Evolutionary conservation across 1,140 invertebrate genomes (phyloP), one percentile per base, ranked within the genome.

Genomic region (Saccostrea glomerata): DNA sequence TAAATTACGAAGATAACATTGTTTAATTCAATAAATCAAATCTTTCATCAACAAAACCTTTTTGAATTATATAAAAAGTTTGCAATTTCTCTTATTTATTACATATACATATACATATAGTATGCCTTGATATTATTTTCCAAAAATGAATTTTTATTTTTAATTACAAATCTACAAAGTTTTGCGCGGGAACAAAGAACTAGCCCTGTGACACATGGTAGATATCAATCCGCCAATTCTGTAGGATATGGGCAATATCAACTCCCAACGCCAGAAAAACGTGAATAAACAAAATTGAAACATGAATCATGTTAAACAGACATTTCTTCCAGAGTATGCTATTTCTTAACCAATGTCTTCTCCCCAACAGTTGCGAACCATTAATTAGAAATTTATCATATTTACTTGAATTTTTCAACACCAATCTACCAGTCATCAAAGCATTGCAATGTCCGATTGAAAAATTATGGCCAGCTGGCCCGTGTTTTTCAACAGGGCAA

Each of bases 371-470:
- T 77, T 77, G 70, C 12, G 23, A 77, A 77, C 30, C 70, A 77
- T 77, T 30, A 77, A 77, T 77, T 77, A 30, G 70, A 77, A 36
- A 77, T 77, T 77, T 77, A 77, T 77, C 70, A 77, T 77, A 77
- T 77, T 77, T 77, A 40, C 70, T 77, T 13, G 25, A 77, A 77
- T 77, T 77, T 77, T 77, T 77, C 70, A 77, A 77, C 70, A 77
- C 70, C 70, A 77, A 77, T 30, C 70, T 77, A 77, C 70, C 70
- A 77, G 30, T 77, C 70, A 77, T 77, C 70, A 77, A 77, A 77
- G 70, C 70, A 77, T 77, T 77, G 70, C 70, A 77, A 77, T 77
- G 70, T 77, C 70, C 25, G 12, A 77, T 36, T 77, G 70, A 77
- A 77, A 77, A 77, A 77, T 77, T 77, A 77, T 77, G 70, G 15